Conservation (phyloP, 2,888 invertebrate genomes). For the Digitonthophagus gazella region DNA sequence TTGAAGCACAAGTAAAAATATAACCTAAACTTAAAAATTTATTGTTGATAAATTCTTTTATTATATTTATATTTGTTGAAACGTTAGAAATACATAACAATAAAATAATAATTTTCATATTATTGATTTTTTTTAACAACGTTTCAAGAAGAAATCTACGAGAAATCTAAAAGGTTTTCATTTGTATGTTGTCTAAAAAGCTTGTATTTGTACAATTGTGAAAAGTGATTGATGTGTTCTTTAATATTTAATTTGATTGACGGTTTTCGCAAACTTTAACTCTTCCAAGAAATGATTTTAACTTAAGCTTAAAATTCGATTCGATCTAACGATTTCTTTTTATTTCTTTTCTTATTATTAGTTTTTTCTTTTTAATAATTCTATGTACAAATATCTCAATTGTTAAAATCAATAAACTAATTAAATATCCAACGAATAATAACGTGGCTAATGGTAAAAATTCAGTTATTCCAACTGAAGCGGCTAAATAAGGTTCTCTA, state of each 20-base stretch:
- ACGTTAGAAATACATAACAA: neutral
- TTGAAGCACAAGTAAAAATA: neutral
- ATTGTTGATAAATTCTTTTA: neutral
- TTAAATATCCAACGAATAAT: neutral
- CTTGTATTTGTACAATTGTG: neutral
- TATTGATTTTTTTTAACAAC: neutral
- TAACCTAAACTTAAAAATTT: neutral
- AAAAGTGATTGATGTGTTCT: neutral
- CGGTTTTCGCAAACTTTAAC: neutral
- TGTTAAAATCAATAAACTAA: neutral
- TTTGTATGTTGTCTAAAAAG: neutral
- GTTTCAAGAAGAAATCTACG: neutral
- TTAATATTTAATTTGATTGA: neutral
- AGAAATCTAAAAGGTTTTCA: neutral
- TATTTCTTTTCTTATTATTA: neutral
- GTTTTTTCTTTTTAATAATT: neutral
- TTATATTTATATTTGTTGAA: neutral
- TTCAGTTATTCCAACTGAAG: slow-evolving; percentile 6
- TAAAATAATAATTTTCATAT: neutral
- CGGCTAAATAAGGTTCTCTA: slow-evolving; percentile 5
- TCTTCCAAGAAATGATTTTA: neutral
- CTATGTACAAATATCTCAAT: neutral
- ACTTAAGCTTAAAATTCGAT: neutral
- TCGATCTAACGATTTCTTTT: neutral
- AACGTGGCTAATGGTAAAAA: slow-evolving; percentile 5